Evolutionary conservation across 2,113 vertebrate species (phyloP).

Genomic region (Antechinus stuartii): DNA sequence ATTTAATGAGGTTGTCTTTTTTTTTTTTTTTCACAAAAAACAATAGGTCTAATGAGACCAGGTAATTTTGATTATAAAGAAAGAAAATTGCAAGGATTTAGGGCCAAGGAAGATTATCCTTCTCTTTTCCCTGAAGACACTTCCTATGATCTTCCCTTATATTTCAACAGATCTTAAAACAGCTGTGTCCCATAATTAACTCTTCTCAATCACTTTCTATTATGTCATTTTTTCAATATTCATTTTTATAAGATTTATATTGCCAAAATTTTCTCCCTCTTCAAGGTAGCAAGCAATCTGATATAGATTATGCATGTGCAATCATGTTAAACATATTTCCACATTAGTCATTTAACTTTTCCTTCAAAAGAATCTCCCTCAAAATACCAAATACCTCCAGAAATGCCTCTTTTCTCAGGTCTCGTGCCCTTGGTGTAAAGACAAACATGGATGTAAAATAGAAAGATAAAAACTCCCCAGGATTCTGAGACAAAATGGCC

Average conservation of each 20-base stretch:
- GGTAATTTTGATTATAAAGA: background rate
- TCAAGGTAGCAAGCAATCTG: background rate
- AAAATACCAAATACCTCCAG: conserved; percentile 12
- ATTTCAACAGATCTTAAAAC: conserved; percentile 34
- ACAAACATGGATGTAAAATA: background rate
- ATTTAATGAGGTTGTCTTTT: background rate
- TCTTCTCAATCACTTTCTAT: background rate
- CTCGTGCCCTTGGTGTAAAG: background rate
- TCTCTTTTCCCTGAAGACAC: background rate
- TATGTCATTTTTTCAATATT: background rate
- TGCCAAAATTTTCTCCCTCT: background rate
- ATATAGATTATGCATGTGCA: background rate
- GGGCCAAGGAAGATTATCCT: background rate
- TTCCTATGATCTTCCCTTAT: background rate
- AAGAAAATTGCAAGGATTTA: background rate
- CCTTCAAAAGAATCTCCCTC: background rate
- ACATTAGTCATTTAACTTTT: background rate
- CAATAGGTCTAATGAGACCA: conserved; percentile 2
- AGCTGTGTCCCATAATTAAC: conserved; percentile 31
- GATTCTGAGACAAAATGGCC: conserved; percentile 72
- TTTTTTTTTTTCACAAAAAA: background rate
- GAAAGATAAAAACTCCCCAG: background rate
- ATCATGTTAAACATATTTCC: background rate
- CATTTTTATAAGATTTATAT: background rate
- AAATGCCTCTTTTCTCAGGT: background rate